Conservation (phyloP, 2,113 vertebrate genomes). For the Aspidoscelis tigris region DNA sequence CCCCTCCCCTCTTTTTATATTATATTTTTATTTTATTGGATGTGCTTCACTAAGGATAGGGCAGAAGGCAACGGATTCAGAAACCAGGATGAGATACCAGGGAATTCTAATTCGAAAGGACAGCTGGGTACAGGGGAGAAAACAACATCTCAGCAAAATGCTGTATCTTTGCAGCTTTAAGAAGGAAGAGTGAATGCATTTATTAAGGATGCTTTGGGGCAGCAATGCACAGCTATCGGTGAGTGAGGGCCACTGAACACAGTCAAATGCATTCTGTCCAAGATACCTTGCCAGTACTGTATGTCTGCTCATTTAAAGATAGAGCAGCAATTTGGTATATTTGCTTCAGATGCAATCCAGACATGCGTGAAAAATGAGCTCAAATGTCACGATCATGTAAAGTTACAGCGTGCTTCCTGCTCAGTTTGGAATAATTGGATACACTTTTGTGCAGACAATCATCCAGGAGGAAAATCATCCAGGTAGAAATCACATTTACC, state of each 20-base stretch:
- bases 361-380: background rate
- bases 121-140: background rate
- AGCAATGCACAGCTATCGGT: background rate
- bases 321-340: background rate
- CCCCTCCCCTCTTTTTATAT: background rate
- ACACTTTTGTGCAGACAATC: background rate
- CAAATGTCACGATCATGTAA: background rate
- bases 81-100: background rate
- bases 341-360: background rate
- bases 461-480: background rate
- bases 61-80: background rate
- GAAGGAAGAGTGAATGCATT: background rate
- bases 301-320: background rate
- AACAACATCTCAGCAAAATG: background rate
- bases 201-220: background rate
- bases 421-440: background rate
- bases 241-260: background rate
- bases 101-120: background rate
- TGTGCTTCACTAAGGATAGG: background rate
- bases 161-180: background rate
- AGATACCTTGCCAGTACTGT: background rate
- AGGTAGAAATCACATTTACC: background rate
- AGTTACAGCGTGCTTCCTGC: background rate
- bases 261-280: background rate
- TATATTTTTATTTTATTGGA: background rate